Evolutionary conservation across 2,888 invertebrate species (phyloP), one percentile per base, ranked within the genome.

Genomic region (Himalopsyche tibetana): DNA sequence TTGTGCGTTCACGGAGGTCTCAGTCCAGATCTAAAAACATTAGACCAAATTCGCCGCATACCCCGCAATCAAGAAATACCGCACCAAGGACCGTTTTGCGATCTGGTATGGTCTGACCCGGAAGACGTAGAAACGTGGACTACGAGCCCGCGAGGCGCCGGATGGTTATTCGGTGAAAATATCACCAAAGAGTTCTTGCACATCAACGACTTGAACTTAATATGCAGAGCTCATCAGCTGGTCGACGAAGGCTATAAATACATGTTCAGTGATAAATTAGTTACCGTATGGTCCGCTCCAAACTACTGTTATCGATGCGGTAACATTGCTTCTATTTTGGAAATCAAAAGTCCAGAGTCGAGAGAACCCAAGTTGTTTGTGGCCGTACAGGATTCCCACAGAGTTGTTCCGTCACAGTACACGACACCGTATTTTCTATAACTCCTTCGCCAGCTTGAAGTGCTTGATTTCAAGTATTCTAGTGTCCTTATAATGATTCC

Each of bases 251-350:
- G 99, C 88, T 98, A 96, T 92, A 99, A 98, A 93, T 99, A 98
- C 91, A 98, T 99, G 98, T 99, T 99, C 92, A 96, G 99, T 90
- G 97, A 98, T 90, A 97, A 97, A 91, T 93, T 99, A 89, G 99
- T 99, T 55, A 99, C 99, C 0, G 98, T 99, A 2, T 99, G 99
- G 98, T 99, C 99, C 19, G 99, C 99, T 6, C 99, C 99, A 5
- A 99, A 99, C 93, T 99, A 99, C 92, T 99, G 99, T 92, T 99
- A 99, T 92, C 96, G 99, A 42, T 99, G 99, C 91, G 99, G 99
- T 81, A 99, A 99, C 92, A 96, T 99, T 85, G 99, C 99, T 5
- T 98, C 99, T 83, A 99, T 99, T 90, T 93, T 99, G 91, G 96
- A 97, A 91, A 98, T 99, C 91, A 94, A 95, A 87, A 95, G 96